Evolutionary conservation across 2,888 invertebrate genomes (phyloP), one percentile per base, ranked within the genome.

Genomic region (Cremastinae sp.): DNA sequence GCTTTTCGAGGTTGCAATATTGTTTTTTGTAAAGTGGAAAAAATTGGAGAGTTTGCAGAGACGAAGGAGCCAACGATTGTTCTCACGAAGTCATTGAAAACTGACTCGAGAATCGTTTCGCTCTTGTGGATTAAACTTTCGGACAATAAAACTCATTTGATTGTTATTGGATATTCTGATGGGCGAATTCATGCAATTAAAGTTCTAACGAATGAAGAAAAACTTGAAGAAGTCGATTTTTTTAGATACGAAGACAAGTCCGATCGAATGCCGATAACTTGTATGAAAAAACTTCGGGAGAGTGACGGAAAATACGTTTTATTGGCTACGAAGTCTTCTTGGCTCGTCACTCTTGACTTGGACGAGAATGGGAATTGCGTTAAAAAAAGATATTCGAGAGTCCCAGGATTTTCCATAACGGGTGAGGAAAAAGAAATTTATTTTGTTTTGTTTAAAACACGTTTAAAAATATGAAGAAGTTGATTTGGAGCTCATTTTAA

Each of bases 1-100:
- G 84, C 84, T 8, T 87, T 86, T 66, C 68, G 83, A 14, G 87
- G 83, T 64, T 82, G 82, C 8, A 88, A 89, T 61, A 66, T 90
- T 71, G 81, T 80, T 0, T 66, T 89, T 49, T 88, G 86, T 83
- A 84, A 81, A 80, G 74, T 89, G 12, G 53, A 81, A 10, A 78
- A 61, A 41, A 53, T 88, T 5, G 35, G 66, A 0, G 76, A 82
- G 39, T 74, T 78, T 2, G 70, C 22, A 1, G 14, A 73, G 14
- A 51, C 59, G 8, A 2, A 68, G 16, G 65, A 74, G 2, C 81
- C 82, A 0, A 14, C 56, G 3, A 78, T 86, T 9, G 77, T 80
- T 10, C 77, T 70, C 20, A 81, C 75, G 68, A 79, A 74, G 12
- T 68, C 78, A 35, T 53, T 85, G 18, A 70, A 77, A 9, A 58